These are phyloP conservation scores for Scaptodrosophila latifasciaeformis DNA, from an alignment of 2,888 invertebrate genomes.

Conservation along the genomic window DNA sequence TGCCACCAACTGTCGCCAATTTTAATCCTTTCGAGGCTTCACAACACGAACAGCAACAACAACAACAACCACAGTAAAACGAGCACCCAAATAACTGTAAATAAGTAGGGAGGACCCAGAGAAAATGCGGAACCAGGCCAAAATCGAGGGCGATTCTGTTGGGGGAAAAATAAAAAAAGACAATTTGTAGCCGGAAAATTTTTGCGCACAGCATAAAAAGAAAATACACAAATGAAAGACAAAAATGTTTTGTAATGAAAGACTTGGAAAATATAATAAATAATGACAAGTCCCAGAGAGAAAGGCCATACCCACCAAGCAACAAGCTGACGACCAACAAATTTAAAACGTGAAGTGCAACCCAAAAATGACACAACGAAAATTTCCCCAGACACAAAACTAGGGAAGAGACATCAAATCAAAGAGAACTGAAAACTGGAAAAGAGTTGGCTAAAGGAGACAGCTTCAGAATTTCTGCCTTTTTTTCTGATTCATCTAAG, in stretches of 20 bases:
- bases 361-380: not conserved
- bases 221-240: slow-evolving; percentile 60
- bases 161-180: not conserved
- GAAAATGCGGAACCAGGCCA: too few relatives aligned
- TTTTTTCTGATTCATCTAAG: not conserved
- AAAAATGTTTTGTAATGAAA: slow-evolving; percentile 63
- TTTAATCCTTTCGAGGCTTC: slow-evolving; percentile 33
- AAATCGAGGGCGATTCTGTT: too few relatives aligned
- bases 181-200: slow-evolving; percentile 23
- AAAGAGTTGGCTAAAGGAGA: too few relatives aligned
- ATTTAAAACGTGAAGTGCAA: too few relatives aligned
- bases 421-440: too few relatives aligned
- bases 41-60: too few relatives aligned
- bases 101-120: slow-evolving; percentile 60
- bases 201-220: slow-evolving; percentile 27
- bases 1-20: not conserved
- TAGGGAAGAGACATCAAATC: too few relatives aligned
- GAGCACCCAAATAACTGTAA: slow-evolving; percentile 57
- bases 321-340: not conserved
- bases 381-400: too few relatives aligned
- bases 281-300: slow-evolving; percentile 53
- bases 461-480: too few relatives aligned
- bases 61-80: too few relatives aligned
- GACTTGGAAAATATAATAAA: slow-evolving; percentile 64
- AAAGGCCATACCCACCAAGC: slow-evolving; percentile 22